These are phyloP conservation scores for Dexiosoma caninum DNA, from an alignment of 2,888 invertebrate species.

Conservation along the genomic window DNA sequence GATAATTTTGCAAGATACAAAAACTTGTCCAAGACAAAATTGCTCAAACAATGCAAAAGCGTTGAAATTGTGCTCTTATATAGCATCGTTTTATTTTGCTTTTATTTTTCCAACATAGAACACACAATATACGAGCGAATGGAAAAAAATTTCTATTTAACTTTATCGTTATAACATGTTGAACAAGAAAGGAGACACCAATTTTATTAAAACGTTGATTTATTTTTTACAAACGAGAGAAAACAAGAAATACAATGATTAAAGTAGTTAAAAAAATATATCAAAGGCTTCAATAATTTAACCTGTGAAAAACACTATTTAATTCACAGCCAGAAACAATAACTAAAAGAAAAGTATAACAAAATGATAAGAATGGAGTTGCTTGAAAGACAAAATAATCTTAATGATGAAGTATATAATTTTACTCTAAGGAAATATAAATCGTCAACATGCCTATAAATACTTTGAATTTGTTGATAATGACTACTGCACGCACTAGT, in stretches of 20 bases:
- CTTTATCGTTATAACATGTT: background rate
- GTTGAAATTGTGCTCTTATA: slow-evolving; percentile 11
- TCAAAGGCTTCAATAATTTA: slow-evolving; percentile 42
- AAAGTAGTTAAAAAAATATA: slow-evolving; percentile 8
- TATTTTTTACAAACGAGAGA: background rate
- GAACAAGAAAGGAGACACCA: background rate
- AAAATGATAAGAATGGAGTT: slow-evolving; percentile 47
- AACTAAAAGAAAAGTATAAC: slow-evolving; percentile 10
- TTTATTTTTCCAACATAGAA: slow-evolving; percentile 49
- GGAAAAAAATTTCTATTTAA: slow-evolving; percentile 5
- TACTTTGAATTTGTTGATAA: slow-evolving; percentile 15
- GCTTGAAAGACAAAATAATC: slow-evolving; percentile 19
- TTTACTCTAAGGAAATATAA: background rate
- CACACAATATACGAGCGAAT: slow-evolving; percentile 20
- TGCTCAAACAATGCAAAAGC: slow-evolving; percentile 11
- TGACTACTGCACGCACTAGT: slow-evolving; percentile 19
- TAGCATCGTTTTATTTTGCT: slow-evolving; percentile 49
- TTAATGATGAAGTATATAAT: slow-evolving; percentile 2
- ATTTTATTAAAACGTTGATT: slow-evolving; percentile 3
- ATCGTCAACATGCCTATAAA: slow-evolving; percentile 4
- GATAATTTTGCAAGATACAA: slow-evolving; percentile 40
- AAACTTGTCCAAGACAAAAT: slow-evolving; percentile 36
- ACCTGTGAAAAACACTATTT: slow-evolving; percentile 11
- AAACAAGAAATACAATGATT: background rate
- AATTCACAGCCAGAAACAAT: background rate